phyloP scores from a whole-genome alignment of 2,113 vertebrate genomes.

The Garra rufa region DNA sequence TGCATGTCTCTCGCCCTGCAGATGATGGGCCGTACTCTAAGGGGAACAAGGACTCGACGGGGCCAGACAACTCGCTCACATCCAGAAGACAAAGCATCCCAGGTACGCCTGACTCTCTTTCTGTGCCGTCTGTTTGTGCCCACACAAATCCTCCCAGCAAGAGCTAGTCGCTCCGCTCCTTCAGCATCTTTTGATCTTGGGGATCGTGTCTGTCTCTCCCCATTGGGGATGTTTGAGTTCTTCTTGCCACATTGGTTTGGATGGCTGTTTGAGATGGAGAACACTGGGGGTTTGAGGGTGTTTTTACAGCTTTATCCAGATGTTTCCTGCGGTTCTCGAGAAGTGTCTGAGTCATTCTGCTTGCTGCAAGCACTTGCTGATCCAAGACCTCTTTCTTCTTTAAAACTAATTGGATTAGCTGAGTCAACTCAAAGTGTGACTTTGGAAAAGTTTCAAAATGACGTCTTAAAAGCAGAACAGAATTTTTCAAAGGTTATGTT shows the following conservation, averaged over 20 bases:
- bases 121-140: neutral
- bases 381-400: slow-evolving; percentile 21
- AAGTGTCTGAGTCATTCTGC: slow-evolving; percentile 11
- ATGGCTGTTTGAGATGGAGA: slow-evolving; percentile 35
- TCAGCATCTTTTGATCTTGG: slow-evolving; percentile 43
- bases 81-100: slow-evolving; percentile 87
- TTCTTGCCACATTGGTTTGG: slow-evolving; percentile 39
- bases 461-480: slow-evolving; percentile 10
- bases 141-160: neutral
- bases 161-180: neutral
- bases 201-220: slow-evolving; percentile 19
- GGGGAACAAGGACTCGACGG: slow-evolving; percentile 79
- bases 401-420: slow-evolving; percentile 23
- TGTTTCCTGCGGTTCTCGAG: slow-evolving; percentile 24
- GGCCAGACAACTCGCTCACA: slow-evolving; percentile 75
- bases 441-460: slow-evolving; percentile 19
- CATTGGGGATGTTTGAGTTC: neutral
- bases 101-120: slow-evolving; percentile 71
- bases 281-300: slow-evolving; percentile 35
- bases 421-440: slow-evolving; percentile 29
- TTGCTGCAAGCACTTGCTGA: slow-evolving; percentile 10
- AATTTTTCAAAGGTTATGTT: neutral
- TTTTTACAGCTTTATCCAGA: slow-evolving; percentile 13
- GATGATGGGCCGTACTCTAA: slow-evolving; percentile 88
- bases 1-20: slow-evolving; percentile 59